Base-by-base conservation (phyloP, 1,140 invertebrate species). In the Halesus radiatus region DNA sequence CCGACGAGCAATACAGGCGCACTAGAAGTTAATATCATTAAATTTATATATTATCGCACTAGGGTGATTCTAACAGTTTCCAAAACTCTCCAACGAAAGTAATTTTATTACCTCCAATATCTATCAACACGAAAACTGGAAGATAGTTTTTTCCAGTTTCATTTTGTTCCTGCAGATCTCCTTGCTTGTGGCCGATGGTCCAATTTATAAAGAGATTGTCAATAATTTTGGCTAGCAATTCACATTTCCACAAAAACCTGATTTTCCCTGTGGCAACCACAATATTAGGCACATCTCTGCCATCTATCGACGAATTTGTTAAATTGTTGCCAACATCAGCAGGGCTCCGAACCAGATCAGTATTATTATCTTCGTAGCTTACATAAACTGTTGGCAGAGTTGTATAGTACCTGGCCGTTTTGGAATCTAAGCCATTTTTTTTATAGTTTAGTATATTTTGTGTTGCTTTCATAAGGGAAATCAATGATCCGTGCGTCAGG, bases 241-340 rank as follows among this genome's bases (percentile, higher is more conserved):
- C 86, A 64, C 91, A 92, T 79, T 88, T 89, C 91, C 91, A 92
- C 15, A 89, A 85, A 84, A 88, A 87, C 56, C 85, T 86, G 82
- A 89, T 87, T 76, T 87, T 83, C 10, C 81, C 81, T 53, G 10
- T 62, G 23, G 75, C 53, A 20, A 80, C 58, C n/a, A 16, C 52
- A 20, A 78, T 23, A 29, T 74, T 62, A 64, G 45, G 50, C 13
- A 15, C 18, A 7, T 50, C 20, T 5, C 16, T 16, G 70, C 50
- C 70, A 74, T 54, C 70, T 74, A 5, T 8, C 29, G 26, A 3
- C 68, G 6, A 13, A 8, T 32, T 70, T 10, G 3, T 23, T 1
- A 50, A 50, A 20, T 45, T 50, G 10, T 72, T 18, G 1, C 4
- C 3, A 26, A 18, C 18, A 18, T 50, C 15, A 74, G 50, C 52